These are phyloP conservation scores for Polydesmus complanatus DNA, from an alignment of 2,888 invertebrate species.

Conservation along the genomic window DNA sequence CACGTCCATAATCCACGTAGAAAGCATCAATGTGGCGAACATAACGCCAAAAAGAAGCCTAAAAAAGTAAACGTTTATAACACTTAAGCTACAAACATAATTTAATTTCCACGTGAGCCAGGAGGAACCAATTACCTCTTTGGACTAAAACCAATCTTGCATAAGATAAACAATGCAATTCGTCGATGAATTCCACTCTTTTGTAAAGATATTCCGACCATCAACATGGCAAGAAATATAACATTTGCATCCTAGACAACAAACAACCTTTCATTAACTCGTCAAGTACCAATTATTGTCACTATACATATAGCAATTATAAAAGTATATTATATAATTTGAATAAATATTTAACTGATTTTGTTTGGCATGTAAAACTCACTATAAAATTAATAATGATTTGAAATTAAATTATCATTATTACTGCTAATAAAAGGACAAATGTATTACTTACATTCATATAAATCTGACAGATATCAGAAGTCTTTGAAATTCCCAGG, in stretches of 20 bases:
- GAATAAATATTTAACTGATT: no score
- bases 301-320: no score
- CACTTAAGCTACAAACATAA: neutral
- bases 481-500: conserved; percentile 53
- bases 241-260: conserved; percentile 26
- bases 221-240: conserved; percentile 8
- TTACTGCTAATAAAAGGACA: no score
- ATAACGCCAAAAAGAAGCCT: conserved; percentile 72
- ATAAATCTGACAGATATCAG: conserved; percentile 40
- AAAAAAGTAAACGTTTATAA: neutral
- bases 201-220: conserved; percentile 1
- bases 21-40: conserved; percentile 81
- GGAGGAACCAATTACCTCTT: conserved; percentile 14
- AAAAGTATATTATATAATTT: no score
- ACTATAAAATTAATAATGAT: neutral
- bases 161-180: conserved; percentile 10
- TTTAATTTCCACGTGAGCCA: neutral
- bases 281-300: no score
- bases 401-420: no score
- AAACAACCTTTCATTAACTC: no score
- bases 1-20: conserved; percentile 94
- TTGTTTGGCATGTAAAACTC: neutral
- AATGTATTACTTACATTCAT: conserved; percentile 47
- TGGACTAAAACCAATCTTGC: conserved; percentile 10
- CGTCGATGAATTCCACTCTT: conserved; percentile 7